Base-by-base conservation (phyloP, 2,113 vertebrate genomes). In the Helogale parvula region DNA sequence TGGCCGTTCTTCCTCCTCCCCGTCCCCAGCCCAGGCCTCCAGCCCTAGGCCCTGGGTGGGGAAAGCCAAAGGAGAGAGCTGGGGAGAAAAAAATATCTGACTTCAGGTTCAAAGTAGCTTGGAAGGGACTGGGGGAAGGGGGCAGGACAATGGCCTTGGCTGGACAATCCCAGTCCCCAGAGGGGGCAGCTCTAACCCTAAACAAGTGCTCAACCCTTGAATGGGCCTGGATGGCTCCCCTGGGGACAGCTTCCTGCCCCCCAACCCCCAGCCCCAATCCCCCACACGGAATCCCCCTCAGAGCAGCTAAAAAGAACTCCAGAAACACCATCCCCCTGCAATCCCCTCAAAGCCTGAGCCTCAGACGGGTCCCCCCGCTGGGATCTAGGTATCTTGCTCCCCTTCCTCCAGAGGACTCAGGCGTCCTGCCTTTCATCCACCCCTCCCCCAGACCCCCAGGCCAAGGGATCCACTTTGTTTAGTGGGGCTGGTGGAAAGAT, bases 141-240 rank as follows among this genome's bases (percentile, higher is more conserved):
- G 96, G 72, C 82, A 90, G 95, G 97, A 98, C 98, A 98, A 98
- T 98, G 97, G 98, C 97, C 96, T 96, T 97, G 97, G 97, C 94
- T 98, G 97, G 96, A 94, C 97, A 96, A 97, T 98, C 97, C 97
- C 17, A 14, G 88, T 96, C 98, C 97, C 98, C 98, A 96, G 98
- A 98, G 98, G 97, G 93, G 97, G 97, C 97, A 97, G 77, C 93
- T 88, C 93, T 79, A 98, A 95, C 97, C 97, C 97, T 97, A 98
- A 98, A 98, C 98, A 98, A 98, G 97, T 98, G 90, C 97, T 98
- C 97, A 97, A 69, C 71, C 94, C 93, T 93, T 98, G 97, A 98
- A 98, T 98, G 97, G 97, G 90, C 76, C 92, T 93, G 63, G 97
- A 98, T 98, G 94, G 98, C 98, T 98, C 97, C 98, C 98, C 98